Percentiles rank a stretch among this genome's conserved stretches.
These are phyloP conservation scores for Varroa destructor DNA, from an alignment of 1,140 invertebrate species.

Conservation along the genomic window DNA sequence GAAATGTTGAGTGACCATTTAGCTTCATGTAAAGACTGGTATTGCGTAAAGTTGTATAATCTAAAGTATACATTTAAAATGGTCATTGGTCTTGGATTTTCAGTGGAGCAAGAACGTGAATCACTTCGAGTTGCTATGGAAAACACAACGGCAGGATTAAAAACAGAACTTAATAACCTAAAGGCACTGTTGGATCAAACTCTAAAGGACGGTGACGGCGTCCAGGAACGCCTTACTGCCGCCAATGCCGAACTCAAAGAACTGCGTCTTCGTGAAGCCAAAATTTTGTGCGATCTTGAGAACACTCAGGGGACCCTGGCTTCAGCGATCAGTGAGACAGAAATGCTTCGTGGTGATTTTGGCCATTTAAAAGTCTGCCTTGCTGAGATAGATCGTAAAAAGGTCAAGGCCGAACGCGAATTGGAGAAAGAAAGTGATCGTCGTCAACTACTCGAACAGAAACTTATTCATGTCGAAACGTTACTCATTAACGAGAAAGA, in stretches of 20 bases:
- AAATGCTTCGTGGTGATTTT: background rate
- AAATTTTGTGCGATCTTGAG: conserved; percentile 12
- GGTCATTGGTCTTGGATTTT: background rate
- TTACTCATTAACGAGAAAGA: conserved; percentile 30
- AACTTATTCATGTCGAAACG: conserved; percentile 6
- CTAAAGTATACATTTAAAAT: background rate
- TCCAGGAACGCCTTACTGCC: conserved; percentile 30
- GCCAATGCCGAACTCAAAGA: conserved; percentile 5
- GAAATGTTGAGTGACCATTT: too few species aligned
- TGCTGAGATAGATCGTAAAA: background rate
- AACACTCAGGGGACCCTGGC: background rate
- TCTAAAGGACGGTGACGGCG: conserved; percentile 33
- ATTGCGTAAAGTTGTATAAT: background rate
- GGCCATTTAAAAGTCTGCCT: conserved; percentile 1
- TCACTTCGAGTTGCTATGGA: conserved; percentile 27
- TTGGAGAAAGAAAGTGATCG: background rate
- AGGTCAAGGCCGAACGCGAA: conserved; percentile 1
- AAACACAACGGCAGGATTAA: conserved; percentile 33
- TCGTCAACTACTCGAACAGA: conserved; percentile 4
- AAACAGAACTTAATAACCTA: conserved; percentile 33
- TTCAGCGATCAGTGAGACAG: background rate
- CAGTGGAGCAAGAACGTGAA: conserved; percentile 16
- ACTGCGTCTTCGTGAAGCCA: background rate
- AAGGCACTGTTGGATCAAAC: conserved; percentile 32
- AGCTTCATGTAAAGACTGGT: background rate